Conservation (phyloP, 2,888 invertebrate species). For the Pristionchus arcanus region DNA sequence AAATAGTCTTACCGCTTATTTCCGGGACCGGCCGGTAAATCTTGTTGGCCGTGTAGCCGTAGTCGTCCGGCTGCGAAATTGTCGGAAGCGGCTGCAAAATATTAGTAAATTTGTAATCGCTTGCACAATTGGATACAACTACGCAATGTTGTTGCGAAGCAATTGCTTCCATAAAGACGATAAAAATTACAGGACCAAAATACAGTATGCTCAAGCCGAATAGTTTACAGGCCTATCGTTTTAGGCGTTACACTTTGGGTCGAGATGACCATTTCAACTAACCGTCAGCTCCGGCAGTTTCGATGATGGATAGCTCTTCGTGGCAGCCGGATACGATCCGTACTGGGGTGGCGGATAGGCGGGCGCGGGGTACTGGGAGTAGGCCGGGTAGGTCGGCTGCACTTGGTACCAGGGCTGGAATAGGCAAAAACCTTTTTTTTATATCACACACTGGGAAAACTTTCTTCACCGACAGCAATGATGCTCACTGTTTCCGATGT, state of each 20-base stretch:
- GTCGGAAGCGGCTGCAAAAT: conserved; percentile 16
- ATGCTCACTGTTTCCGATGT: too few relatives aligned
- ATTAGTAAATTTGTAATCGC: neutral
- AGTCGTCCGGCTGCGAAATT: neutral
- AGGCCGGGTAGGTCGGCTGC: neutral
- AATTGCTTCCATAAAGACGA: too few relatives aligned
- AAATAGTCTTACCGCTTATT: neutral
- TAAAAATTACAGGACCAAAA: too few relatives aligned
- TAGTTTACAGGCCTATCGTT: too few relatives aligned
- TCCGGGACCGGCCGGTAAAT: conserved; percentile 48
- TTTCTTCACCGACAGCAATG: too few relatives aligned
- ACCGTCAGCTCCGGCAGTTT: conserved; percentile 13
- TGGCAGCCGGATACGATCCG: neutral
- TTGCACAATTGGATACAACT: too few relatives aligned
- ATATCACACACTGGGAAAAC: too few relatives aligned
- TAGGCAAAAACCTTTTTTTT: neutral
- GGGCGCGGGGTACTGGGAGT: neutral
- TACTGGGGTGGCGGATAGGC: neutral
- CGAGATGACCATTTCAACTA: neutral
- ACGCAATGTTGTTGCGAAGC: neutral
- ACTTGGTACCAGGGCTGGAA: conserved; percentile 14
- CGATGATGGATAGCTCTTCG: neutral
- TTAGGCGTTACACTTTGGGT: neutral
- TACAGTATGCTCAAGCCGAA: too few relatives aligned
- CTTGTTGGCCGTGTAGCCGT: conserved; percentile 18